Evolutionary conservation across 1,140 invertebrate species (phyloP).

Genomic region (Anoplophora glabripennis): DNA sequence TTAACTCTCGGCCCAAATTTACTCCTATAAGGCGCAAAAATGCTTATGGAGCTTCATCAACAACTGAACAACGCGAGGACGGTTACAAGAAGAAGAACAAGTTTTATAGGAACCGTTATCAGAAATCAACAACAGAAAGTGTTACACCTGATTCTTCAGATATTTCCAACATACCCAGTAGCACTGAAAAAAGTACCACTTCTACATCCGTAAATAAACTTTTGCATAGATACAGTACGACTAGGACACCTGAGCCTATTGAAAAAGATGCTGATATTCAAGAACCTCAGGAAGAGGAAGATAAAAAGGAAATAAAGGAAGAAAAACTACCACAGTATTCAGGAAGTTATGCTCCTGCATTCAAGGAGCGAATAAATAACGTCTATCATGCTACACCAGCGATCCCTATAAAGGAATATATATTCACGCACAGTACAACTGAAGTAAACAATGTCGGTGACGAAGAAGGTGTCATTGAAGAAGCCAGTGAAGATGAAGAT

Average conservation of each 20-base stretch:
- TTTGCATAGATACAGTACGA: conserved; percentile 27
- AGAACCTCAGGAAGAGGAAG: conserved; percentile 49
- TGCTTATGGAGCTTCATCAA: not conserved
- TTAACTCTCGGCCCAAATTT: conserved; percentile 25
- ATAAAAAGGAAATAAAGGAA: conserved; percentile 38
- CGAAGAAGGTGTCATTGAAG: not conserved
- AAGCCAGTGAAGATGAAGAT: not conserved
- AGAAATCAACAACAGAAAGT: not conserved
- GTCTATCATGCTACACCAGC: not conserved
- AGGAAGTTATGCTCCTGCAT: too few relatives aligned
- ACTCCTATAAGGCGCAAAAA: conserved; percentile 5
- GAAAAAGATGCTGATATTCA: conserved; percentile 53
- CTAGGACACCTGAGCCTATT: conserved; percentile 21
- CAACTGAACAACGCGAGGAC: too few relatives aligned
- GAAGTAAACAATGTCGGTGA: not conserved
- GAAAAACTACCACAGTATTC: conserved; percentile 6
- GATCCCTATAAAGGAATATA: not conserved
- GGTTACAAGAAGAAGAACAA: too few relatives aligned
- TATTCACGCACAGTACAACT: not conserved
- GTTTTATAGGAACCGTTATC: too few relatives aligned
- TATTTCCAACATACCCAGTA: conserved; percentile 7
- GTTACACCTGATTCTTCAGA: not conserved
- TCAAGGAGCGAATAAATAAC: too few relatives aligned
- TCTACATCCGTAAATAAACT: conserved; percentile 21
- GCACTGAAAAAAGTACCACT: not conserved